phyloP scores from a whole-genome alignment of 2,888 invertebrate genomes.

The Sphecodes monilicornis region DNA sequence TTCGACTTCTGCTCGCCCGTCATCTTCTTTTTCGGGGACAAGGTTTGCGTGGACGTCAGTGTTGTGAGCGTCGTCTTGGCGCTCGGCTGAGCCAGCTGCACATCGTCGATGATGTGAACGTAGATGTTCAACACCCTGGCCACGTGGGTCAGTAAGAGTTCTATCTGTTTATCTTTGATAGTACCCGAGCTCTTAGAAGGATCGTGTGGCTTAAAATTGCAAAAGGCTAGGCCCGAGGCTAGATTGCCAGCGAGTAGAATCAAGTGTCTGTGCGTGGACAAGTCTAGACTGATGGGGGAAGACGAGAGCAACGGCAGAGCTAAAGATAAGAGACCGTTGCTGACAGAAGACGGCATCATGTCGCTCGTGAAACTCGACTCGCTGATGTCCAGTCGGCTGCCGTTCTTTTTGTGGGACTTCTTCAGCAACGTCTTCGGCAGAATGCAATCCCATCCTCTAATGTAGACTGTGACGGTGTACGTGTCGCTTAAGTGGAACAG shows the following conservation, averaged over 20 bases:
- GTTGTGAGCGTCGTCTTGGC: conserved; percentile 87
- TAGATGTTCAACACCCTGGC: conserved; percentile 90
- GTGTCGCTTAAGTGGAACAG: conserved; percentile 88
- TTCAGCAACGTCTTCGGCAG: conserved; percentile 72
- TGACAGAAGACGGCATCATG: conserved; percentile 57
- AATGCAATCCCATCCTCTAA: conserved; percentile 88
- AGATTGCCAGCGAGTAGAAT: conserved; percentile 84
- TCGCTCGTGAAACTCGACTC: conserved; percentile 59
- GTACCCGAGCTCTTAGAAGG: conserved; percentile 79
- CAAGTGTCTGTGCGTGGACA: conserved; percentile 84
- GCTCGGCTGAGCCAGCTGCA: conserved; percentile 77
- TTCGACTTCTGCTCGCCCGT: conserved; percentile 81
- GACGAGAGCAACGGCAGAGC: conserved; percentile 84
- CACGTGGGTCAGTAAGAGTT: conserved; percentile 89
- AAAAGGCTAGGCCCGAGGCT: conserved; percentile 79
- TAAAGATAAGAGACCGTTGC: conserved; percentile 79
- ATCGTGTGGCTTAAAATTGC: conserved; percentile 84
- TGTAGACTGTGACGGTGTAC: conserved; percentile 89
- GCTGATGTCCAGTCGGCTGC: conserved; percentile 63
- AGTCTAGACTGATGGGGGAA: conserved; percentile 85
- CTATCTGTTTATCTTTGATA: conserved; percentile 84
- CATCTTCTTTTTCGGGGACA: conserved; percentile 84
- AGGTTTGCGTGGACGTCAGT: conserved; percentile 82
- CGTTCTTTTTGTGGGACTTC: conserved; percentile 66
- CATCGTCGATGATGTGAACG: conserved; percentile 91